A percentile compares a stretch with the other conserved stretches of the same genome.
phyloP scores from a whole-genome alignment of 1,140 invertebrate genomes.

The Amyelois transitella region DNA sequence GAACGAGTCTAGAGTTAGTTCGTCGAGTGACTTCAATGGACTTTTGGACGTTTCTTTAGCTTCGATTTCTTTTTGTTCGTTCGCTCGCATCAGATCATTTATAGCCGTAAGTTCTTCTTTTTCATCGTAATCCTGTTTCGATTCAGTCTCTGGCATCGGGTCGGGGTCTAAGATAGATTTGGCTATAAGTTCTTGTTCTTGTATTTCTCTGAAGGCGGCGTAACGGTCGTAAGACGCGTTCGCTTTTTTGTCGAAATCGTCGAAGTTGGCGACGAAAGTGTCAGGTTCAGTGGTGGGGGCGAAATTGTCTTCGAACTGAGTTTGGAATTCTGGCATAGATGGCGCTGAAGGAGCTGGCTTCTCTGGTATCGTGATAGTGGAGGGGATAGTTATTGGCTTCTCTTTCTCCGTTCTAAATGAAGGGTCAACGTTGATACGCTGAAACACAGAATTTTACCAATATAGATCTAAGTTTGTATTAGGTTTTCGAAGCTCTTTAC shows the following conservation, averaged over 20 bases:
- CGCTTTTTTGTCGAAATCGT: conserved; percentile 73
- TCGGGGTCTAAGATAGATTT: conserved; percentile 67
- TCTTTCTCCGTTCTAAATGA: conserved; percentile 37
- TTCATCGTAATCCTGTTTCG: conserved; percentile 63
- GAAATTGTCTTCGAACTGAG: conserved; percentile 78
- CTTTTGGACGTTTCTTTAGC: conserved; percentile 45
- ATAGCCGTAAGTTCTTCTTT: conserved; percentile 58
- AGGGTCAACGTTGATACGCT: conserved; percentile 61
- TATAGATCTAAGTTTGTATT: too few species aligned
- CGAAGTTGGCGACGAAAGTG: conserved; percentile 78
- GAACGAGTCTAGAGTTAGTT: conserved; percentile 65
- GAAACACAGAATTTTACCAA: too few species aligned
- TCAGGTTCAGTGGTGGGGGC: conserved; percentile 42
- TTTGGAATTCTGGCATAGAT: conserved; percentile 46
- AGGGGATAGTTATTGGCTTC: conserved; percentile 23
- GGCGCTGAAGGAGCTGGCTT: conserved; percentile 17
- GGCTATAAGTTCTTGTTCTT: conserved; percentile 81
- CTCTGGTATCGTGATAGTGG: conserved; percentile 9
- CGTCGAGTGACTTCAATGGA: conserved; percentile 56
- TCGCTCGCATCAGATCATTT: conserved; percentile 39
- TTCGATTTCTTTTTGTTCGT: conserved; percentile 32
- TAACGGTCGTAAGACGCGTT: conserved; percentile 80
- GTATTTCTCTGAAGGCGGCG: conserved; percentile 88
- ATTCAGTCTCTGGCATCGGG: conserved; percentile 37
- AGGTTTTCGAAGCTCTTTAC: too few species aligned